Percentiles rank a stretch among this genome's conserved stretches.
Conservation (phyloP, 2,113 vertebrate genomes). For the Verasper variegatus region DNA sequence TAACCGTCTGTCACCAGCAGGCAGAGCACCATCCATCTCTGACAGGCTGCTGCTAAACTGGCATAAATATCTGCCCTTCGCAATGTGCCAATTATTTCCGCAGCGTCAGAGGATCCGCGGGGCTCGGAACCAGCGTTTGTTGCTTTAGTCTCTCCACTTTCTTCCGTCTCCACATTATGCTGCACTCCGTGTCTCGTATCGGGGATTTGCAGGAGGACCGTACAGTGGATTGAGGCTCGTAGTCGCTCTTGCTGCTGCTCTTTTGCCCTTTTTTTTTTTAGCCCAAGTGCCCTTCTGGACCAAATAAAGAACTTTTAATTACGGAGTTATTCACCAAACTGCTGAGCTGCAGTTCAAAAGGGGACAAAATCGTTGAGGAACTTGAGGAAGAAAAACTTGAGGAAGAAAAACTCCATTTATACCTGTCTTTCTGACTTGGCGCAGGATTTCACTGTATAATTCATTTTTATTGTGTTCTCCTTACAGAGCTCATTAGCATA, state of each 20-base stretch:
- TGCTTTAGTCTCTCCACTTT: conserved; percentile 40
- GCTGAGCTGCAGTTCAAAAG: not conserved
- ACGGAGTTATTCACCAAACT: not conserved
- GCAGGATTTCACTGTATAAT: not conserved
- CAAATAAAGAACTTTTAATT: conserved; percentile 14
- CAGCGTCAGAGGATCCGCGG: conserved; percentile 58
- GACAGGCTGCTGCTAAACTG: conserved; percentile 68
- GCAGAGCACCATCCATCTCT: conserved; percentile 69
- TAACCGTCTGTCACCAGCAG: conserved; percentile 68
- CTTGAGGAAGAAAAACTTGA: too few species aligned
- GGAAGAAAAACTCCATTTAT: not conserved
- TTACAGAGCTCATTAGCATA: conserved; percentile 20
- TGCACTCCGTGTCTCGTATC: conserved; percentile 33
- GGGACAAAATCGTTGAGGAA: not conserved
- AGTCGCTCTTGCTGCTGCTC: not conserved
- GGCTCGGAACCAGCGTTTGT: conserved; percentile 25
- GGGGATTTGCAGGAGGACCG: conserved; percentile 2
- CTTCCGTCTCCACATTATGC: conserved; percentile 23
- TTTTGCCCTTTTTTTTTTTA: conserved; percentile 5
- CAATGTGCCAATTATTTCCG: conserved; percentile 65
- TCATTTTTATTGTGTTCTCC: not conserved
- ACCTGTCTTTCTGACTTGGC: not conserved
- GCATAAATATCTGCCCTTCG: conserved; percentile 73
- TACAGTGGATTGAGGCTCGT: not conserved
- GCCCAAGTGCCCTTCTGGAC: conserved; percentile 18